Conservation (phyloP, 1,140 invertebrate species). For the Eumaeus atala region DNA sequence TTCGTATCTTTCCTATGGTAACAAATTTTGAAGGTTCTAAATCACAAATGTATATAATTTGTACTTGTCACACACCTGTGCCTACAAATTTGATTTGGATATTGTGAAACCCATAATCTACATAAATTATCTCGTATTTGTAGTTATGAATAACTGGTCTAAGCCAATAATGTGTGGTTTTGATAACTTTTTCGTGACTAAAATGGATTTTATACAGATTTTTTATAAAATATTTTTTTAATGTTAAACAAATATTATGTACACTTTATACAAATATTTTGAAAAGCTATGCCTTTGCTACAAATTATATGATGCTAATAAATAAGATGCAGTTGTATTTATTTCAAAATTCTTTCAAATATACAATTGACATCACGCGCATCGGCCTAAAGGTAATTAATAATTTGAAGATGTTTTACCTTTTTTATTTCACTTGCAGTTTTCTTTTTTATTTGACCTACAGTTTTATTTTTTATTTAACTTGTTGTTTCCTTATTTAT, state of each 20-base stretch:
- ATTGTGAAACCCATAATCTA: too few species aligned
- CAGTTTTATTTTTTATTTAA: slow-evolving; percentile 25
- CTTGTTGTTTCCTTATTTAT: slow-evolving; percentile 24
- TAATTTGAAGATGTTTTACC: background rate
- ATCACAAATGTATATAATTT: too few species aligned
- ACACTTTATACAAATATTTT: slow-evolving; percentile 30
- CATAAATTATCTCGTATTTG: too few species aligned
- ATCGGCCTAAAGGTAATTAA: background rate
- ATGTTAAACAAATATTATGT: slow-evolving; percentile 23
- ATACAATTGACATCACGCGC: background rate
- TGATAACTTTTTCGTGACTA: background rate
- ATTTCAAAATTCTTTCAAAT: slow-evolving; percentile 25
- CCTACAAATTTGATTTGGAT: too few species aligned
- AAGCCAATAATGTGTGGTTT: slow-evolving; percentile 1
- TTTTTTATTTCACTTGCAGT: slow-evolving; percentile 24
- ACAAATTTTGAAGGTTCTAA: too few species aligned
- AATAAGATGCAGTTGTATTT: slow-evolving; percentile 33
- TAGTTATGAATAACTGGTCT: background rate
- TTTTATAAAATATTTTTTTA: slow-evolving; percentile 12
- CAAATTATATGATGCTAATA: slow-evolving; percentile 45
- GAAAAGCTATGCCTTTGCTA: slow-evolving; percentile 31
- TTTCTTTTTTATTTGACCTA: slow-evolving; percentile 21
- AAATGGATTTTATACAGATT: slow-evolving; percentile 6
- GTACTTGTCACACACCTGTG: too few species aligned
- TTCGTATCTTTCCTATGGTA: too few species aligned